Evolutionary conservation across 2,888 invertebrate species (phyloP), one percentile per base, ranked within the genome.

Genomic region (Mechanitis mazaeus): DNA sequence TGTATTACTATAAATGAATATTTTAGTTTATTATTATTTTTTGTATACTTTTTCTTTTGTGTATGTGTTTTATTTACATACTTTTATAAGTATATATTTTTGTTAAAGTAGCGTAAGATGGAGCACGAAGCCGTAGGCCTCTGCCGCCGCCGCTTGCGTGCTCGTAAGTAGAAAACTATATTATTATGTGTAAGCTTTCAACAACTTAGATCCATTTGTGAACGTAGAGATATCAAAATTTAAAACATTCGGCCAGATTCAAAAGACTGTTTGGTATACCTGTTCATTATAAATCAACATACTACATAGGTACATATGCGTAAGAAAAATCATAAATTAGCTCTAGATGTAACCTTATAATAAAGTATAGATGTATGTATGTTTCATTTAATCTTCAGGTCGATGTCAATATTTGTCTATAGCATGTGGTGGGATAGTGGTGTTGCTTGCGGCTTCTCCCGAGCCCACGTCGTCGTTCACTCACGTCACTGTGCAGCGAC

Each of bases 231-330:
- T 79, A 81, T 84, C 86, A 89, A 89, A 89, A 89, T 87, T 78
- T 80, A 84, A 91, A 91, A 87, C 91, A 91, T 92, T 92, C 90
- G 93, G 92, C 92, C 92, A 91, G 91, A 90, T 91, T 91, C 91
- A 85, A 91, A 92, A 93, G 92, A 93, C 92, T 93, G 92, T 92
- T 92, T 90, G 91, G 91, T 92, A 92, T 92, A 92, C 92, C 91
- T 92, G 91, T 89, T 84, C 87, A 84, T 80, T 83, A 82, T 83
- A 82, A 83, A 78, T 84, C 80, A 80, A 76, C 80, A 78, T 78
- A 77, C 77, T 79, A 67, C 68, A 77, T 78, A 42, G 42, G 42
- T 42, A 78, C 72, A 77, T 83, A 71, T 70, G 77, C 77, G 72
- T 84, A 85, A 80, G 80, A 80, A 74, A 80, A 74, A 74, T 75